These are phyloP conservation scores for Parus major DNA, from an alignment of 2,113 vertebrate genomes.

Conservation along the genomic window DNA sequence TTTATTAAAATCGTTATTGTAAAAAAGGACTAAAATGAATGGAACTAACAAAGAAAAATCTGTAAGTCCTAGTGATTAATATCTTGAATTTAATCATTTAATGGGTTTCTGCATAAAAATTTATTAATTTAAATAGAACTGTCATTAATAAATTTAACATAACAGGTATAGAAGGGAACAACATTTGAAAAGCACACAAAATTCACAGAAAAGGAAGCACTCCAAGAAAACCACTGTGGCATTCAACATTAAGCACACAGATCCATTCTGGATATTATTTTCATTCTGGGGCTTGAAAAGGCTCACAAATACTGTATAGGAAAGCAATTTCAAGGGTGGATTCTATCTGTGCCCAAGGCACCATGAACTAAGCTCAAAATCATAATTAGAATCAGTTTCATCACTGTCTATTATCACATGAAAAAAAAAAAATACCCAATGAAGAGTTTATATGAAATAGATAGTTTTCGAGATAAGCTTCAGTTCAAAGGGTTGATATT, in stretches of 20 bases:
- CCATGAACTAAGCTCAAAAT: neutral
- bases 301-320: neutral
- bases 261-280: neutral
- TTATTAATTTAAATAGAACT: neutral
- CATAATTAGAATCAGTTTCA: conserved; percentile 25
- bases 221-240: neutral
- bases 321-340: neutral
- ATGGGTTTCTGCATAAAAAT: neutral
- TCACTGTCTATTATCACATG: neutral
- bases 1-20: neutral
- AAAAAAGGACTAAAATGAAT: neutral
- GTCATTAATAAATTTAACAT: neutral
- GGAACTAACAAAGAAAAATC: neutral
- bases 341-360: neutral
- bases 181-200: neutral
- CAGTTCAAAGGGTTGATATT: neutral
- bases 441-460: neutral
- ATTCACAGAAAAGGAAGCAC: neutral
- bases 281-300: neutral
- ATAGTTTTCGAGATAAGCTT: neutral
- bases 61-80: neutral
- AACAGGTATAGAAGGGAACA: neutral
- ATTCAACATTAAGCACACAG: neutral
- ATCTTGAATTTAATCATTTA: neutral
- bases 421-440: neutral